Evolutionary conservation across 2,113 vertebrate species (phyloP).

Genomic region (Pluvialis apricaria): DNA sequence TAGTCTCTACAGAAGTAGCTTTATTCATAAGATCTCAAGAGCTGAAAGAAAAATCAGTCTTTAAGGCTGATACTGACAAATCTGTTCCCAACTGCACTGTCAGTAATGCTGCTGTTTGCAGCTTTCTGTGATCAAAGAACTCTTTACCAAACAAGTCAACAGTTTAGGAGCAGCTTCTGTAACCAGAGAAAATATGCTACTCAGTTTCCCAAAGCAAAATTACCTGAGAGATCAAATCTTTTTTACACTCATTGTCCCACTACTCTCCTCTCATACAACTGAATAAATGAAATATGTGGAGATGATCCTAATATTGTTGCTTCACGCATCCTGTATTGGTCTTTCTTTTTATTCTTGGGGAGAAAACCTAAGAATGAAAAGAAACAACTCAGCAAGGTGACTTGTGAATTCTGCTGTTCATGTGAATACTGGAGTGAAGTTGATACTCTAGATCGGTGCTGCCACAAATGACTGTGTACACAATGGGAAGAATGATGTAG

Average conservation of each 20-base stretch:
- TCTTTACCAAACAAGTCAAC: background rate
- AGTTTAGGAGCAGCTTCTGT: background rate
- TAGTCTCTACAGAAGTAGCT: background rate
- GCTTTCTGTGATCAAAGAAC: background rate
- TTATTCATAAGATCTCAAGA: background rate
- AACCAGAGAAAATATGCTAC: background rate
- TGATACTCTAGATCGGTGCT: background rate
- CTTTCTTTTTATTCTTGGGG: background rate
- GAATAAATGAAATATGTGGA: background rate
- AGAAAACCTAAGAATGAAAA: background rate
- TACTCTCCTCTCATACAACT: background rate
- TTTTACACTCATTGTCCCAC: background rate
- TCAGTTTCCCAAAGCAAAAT: background rate
- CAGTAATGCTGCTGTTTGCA: background rate
- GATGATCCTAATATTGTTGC: background rate
- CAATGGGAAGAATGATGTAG: background rate
- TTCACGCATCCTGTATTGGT: background rate
- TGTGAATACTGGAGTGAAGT: background rate
- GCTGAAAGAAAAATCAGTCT: background rate
- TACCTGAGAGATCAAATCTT: background rate
- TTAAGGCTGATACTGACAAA: background rate
- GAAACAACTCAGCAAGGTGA: background rate
- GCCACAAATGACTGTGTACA: background rate
- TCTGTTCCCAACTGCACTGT: background rate
- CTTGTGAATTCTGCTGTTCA: background rate